These are phyloP conservation scores for Helobdella robusta DNA, from an alignment of 2,888 invertebrate genomes.

Conservation along the genomic window DNA sequence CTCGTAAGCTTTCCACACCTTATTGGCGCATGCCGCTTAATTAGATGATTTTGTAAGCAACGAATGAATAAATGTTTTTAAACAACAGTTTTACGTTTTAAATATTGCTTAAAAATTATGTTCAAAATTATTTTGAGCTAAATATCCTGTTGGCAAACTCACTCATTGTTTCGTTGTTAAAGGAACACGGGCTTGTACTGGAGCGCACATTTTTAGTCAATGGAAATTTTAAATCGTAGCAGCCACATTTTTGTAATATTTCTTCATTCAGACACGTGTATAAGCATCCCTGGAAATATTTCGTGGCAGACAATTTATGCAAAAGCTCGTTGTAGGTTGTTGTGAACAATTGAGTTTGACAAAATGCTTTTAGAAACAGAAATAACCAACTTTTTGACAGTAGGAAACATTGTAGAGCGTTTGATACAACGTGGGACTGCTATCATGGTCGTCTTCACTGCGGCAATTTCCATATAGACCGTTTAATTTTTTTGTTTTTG, in stretches of 20 bases:
- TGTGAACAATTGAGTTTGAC: too few relatives aligned
- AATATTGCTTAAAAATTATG: too few relatives aligned
- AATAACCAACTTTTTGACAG: conserved; percentile 5
- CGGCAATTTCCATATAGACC: conserved; percentile 17
- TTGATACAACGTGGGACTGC: conserved; percentile 1
- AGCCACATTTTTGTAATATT: background rate
- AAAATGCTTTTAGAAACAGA: too few relatives aligned
- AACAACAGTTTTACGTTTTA: too few relatives aligned
- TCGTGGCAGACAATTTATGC: too few relatives aligned
- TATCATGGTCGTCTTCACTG: background rate
- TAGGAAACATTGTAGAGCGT: conserved; percentile 16
- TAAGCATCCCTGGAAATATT: conserved; percentile 3
- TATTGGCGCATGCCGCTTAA: conserved; percentile 6
- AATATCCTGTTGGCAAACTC: too few relatives aligned
- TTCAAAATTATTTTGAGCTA: too few relatives aligned
- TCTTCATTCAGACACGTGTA: conserved; percentile 10
- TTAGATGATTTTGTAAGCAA: too few relatives aligned
- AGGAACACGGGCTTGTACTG: conserved; percentile 5
- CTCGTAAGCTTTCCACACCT: conserved; percentile 1
- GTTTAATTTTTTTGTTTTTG: background rate
- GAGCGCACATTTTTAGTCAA: background rate
- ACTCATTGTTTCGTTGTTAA: conserved; percentile 3
- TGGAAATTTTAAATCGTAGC: background rate
- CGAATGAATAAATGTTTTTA: too few relatives aligned
- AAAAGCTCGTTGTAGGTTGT: too few relatives aligned